Evolutionary conservation across 2,113 vertebrate species (phyloP), one percentile per base, ranked within the genome.

Genomic region (Thymallus thymallus): DNA sequence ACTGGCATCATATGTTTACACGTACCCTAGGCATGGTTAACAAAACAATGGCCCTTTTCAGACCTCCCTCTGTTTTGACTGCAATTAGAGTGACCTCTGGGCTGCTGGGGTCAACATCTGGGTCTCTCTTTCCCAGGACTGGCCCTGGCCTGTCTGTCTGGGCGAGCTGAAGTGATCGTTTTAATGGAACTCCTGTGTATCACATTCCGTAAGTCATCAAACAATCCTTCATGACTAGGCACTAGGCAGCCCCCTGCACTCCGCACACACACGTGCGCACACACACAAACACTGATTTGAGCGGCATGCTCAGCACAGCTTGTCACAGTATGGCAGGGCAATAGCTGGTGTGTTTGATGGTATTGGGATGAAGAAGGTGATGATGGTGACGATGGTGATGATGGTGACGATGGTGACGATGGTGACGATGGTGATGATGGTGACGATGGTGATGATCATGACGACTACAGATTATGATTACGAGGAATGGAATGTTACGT

Each of bases 1-100:
- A 35, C 69, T 41, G 29, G 24, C 67, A 60, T 70, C 24, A 60
- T n/a, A 71, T 41, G 45, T 74, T 29, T 66, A 35, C 60, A 61
- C 65, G 35, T 30, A 29, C 6, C 48, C 48, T 32, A 48, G 13
- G 30, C 58, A 58, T 48, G 2, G n/a, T 48, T 9, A 60, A 7
- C 6, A 16, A 48, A 72, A 85, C 81, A 85, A 81, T 64, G 68
- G 26, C 32, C 74, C 84, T 81, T 81, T 85, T 85, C 76, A 81
- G 75, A 62, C 69, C 74, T 32, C 73, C 20, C 56, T 56, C 69
- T 75, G 76, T 83, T 83, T 74, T 76, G 71, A 81, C 68, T 76
- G 72, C 76, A 85, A 85, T 85, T 83, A 79, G 69, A 29, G 55
- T 66, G 71, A 85, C 81, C 81, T 66, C 56, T 71, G 68, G 46